These are phyloP conservation scores for Anseranas semipalmata DNA, from an alignment of 2,113 vertebrate species.

Conservation along the genomic window DNA sequence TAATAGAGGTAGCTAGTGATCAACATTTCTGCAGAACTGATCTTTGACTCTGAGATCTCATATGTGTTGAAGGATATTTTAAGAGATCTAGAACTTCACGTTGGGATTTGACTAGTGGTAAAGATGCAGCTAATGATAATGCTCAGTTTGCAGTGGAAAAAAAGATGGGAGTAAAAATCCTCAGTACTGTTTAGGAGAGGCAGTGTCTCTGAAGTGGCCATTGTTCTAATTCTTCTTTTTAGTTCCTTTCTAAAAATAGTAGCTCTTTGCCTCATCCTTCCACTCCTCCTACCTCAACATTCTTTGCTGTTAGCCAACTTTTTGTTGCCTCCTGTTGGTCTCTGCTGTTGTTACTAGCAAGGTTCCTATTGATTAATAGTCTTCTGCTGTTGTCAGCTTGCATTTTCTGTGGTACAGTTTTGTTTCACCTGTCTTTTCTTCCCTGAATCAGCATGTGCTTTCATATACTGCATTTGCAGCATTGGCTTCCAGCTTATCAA, in stretches of 20 bases:
- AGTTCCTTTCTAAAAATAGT: background rate
- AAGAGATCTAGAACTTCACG: background rate
- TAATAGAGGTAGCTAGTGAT: background rate
- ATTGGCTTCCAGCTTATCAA: background rate
- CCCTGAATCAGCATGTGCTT: background rate
- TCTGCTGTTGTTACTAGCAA: background rate
- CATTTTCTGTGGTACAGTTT: background rate
- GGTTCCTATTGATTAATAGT: background rate
- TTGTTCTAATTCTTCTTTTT: background rate
- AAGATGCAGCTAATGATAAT: background rate
- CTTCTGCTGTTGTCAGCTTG: background rate
- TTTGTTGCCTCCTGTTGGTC: rapidly evolving
- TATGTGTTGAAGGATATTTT: background rate
- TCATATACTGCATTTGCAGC: background rate
- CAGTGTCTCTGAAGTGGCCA: background rate
- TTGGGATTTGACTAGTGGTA: background rate
- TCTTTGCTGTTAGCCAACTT: background rate
- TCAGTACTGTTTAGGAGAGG: background rate
- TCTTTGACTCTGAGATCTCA: background rate
- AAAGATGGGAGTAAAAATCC: background rate
- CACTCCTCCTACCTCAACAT: background rate
- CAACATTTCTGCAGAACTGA: background rate
- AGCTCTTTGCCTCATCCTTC: background rate
- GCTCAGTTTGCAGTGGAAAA: background rate
- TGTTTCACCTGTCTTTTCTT: background rate